Conservation (phyloP, 1,140 invertebrate species). For the Scaptodrosophila lebanonensis region DNA sequence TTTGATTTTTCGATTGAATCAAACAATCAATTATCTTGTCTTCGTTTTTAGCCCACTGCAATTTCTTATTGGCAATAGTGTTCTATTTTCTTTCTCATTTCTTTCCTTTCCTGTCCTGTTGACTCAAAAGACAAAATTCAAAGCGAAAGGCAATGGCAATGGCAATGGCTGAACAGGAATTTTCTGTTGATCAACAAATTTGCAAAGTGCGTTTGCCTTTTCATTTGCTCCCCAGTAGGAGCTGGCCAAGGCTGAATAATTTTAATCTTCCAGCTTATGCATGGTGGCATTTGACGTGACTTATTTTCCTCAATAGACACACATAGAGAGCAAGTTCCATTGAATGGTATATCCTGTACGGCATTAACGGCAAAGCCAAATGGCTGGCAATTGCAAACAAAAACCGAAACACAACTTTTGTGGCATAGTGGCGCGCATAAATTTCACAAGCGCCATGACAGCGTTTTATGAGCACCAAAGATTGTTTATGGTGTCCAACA, state of each 20-base stretch:
- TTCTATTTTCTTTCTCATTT: too few species aligned
- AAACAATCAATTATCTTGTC: slow-evolving; percentile 75
- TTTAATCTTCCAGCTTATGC: too few species aligned
- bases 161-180: slow-evolving; percentile 31
- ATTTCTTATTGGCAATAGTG: slow-evolving; percentile 65
- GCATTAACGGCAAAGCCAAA: slow-evolving; percentile 66
- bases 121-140: slow-evolving; percentile 32
- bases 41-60: slow-evolving; percentile 35
- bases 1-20: slow-evolving; percentile 72
- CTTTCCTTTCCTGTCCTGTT: too few species aligned
- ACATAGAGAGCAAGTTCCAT: too few species aligned
- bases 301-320: too few species aligned
- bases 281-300: slow-evolving; percentile 2
- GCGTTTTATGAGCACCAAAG: slow-evolving; percentile 66
- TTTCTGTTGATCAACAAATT: slow-evolving; percentile 17
- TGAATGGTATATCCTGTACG: too few species aligned
- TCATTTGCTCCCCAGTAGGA: background rate
- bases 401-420: slow-evolving; percentile 16
- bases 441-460: slow-evolving; percentile 54
- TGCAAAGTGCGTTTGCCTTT: background rate
- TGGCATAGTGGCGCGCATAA: slow-evolving; percentile 66
- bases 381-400: slow-evolving; percentile 32
- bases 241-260: background rate
- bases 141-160: slow-evolving; percentile 6
- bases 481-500: slow-evolving; percentile 67